These are phyloP conservation scores for Polydrusus cervinus DNA, from an alignment of 2,888 invertebrate genomes.

Conservation along the genomic window DNA sequence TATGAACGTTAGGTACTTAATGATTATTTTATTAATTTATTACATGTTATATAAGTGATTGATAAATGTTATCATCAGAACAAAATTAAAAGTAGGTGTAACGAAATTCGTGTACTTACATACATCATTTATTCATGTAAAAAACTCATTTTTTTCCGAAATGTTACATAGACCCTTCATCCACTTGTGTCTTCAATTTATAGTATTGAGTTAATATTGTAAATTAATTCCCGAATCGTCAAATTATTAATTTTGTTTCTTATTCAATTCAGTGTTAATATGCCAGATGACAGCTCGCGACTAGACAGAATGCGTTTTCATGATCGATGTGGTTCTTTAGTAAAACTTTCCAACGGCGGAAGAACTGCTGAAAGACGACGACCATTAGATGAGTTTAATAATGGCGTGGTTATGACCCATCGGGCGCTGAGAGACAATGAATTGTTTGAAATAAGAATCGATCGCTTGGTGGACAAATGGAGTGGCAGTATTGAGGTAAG, in stretches of 20 bases:
- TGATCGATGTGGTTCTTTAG: constrained; percentile 89
- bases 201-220: no score
- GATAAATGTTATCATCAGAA: background rate
- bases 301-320: constrained; percentile 87
- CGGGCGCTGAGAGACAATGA: constrained; percentile 90
- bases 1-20: constrained; percentile 68
- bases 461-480: constrained; percentile 95
- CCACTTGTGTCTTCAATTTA: no score
- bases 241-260: background rate
- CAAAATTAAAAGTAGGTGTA: no score
- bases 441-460: constrained; percentile 95
- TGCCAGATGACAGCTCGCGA: constrained; percentile 67
- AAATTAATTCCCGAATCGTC: no score
- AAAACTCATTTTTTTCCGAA: no score
- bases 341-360: constrained; percentile 87
- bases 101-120: no score
- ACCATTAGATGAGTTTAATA: constrained; percentile 95
- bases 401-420: constrained; percentile 96
- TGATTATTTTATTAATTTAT: constrained; percentile 27
- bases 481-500: constrained; percentile 89
- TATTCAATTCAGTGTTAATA: constrained; percentile 62
- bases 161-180: no score
- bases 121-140: no score
- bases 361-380: constrained; percentile 90
- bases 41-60: background rate